Conservation (phyloP, 2,113 vertebrate genomes). For the Seriola rivoliana region DNA sequence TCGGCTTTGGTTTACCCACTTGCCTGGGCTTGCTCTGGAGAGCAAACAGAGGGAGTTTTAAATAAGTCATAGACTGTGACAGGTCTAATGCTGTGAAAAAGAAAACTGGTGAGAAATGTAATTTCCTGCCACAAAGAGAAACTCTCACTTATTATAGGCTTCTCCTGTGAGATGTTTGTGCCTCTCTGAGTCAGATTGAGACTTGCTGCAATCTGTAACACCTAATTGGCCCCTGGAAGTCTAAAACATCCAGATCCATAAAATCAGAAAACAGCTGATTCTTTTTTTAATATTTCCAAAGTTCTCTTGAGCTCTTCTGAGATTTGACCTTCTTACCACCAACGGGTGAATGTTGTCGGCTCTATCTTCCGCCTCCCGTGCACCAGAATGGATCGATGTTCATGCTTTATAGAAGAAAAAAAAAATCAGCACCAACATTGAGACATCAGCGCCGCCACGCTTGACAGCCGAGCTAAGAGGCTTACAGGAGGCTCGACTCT, state of each 20-base stretch:
- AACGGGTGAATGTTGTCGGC: neutral
- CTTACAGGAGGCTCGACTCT: slow-evolving; percentile 44
- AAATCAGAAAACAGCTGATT: neutral
- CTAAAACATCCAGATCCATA: neutral
- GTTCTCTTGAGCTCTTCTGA: neutral
- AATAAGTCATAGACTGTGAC: slow-evolving; percentile 49
- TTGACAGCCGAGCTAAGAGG: slow-evolving; percentile 59
- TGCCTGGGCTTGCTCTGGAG: slow-evolving; percentile 2
- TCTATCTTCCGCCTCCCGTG: neutral
- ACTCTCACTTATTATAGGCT: slow-evolving; percentile 41
- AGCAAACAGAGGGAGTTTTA: slow-evolving; percentile 36
- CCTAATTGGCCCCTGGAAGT: slow-evolving; percentile 39
- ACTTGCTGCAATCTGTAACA: slow-evolving; percentile 9
- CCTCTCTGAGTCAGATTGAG: slow-evolving; percentile 47
- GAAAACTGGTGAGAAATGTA: slow-evolving; percentile 55
- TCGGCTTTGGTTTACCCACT: slow-evolving; percentile 24
- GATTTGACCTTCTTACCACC: neutral
- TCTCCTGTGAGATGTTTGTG: slow-evolving; percentile 30
- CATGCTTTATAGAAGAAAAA: slow-evolving; percentile 10
- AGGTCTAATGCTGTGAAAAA: slow-evolving; percentile 56
- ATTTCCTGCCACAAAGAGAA: slow-evolving; percentile 61
- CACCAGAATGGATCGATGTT: slow-evolving; percentile 42
- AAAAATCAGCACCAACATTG: slow-evolving; percentile 19
- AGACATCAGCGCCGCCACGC: slow-evolving; percentile 58
- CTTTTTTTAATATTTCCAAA: slow-evolving; percentile 12